phyloP scores from a whole-genome alignment of 35 echinoderm and acorn worm genomes.

The Amphiura filiformis region DNA sequence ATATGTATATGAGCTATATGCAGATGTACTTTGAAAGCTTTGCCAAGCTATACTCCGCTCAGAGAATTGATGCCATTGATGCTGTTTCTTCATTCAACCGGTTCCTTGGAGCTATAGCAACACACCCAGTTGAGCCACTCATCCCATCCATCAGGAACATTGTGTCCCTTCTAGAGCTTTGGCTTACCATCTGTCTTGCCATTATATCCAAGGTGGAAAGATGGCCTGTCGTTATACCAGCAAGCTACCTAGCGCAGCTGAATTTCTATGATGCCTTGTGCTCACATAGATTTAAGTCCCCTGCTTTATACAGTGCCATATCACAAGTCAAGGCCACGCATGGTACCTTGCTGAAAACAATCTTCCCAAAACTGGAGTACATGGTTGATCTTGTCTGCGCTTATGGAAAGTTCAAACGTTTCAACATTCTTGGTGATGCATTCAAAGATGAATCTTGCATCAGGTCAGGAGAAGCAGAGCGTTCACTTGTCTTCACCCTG shows the following conservation, averaged over 20 bases:
- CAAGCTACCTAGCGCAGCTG: slow-evolving; percentile 53
- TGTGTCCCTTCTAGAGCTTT: slow-evolving; percentile 31
- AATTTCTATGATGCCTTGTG: slow-evolving; percentile 33
- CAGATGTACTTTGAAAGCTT: slow-evolving; percentile 6
- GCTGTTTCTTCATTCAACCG: slow-evolving; percentile 13
- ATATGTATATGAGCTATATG: slow-evolving; percentile 23
- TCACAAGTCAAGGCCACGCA: neutral
- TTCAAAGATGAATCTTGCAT: slow-evolving; percentile 21
- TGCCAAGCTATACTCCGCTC: neutral
- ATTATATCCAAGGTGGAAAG: slow-evolving; percentile 14
- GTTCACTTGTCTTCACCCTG: slow-evolving; percentile 22
- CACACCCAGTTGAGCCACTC: slow-evolving; percentile 9
- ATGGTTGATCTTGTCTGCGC: slow-evolving; percentile 34
- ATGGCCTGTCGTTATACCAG: slow-evolving; percentile 25
- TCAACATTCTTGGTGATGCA: slow-evolving; percentile 46
- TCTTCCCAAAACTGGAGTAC: slow-evolving; percentile 1
- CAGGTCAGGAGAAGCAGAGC: slow-evolving; percentile 49
- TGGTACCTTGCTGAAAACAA: neutral
- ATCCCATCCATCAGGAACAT: slow-evolving; percentile 51
- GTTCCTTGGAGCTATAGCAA: slow-evolving; percentile 33
- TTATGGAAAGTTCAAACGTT: neutral
- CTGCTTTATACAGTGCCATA: slow-evolving; percentile 20
- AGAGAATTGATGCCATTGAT: neutral
- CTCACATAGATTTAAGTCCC: neutral
- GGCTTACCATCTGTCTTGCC: slow-evolving; percentile 23